These are phyloP conservation scores for Bujurquina vittata DNA, from an alignment of 2,113 vertebrate species.

Conservation along the genomic window DNA sequence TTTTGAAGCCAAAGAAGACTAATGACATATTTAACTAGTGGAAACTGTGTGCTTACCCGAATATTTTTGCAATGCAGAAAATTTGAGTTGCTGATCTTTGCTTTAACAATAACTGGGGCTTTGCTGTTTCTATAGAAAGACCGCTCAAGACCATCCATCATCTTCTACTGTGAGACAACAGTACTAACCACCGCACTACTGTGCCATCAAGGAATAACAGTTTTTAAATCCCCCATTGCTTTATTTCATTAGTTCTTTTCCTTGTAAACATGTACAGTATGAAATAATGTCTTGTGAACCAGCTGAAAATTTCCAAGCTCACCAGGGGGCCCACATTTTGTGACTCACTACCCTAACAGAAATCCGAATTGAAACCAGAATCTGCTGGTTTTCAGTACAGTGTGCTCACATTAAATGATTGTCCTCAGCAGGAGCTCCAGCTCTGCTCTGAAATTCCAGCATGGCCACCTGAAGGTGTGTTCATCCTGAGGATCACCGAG, in stretches of 20 bases:
- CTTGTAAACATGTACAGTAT: not conserved
- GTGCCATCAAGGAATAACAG: not conserved
- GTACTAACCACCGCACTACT: not conserved
- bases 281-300: not conserved
- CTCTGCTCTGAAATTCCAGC: not conserved
- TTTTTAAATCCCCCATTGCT: not conserved
- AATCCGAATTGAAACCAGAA: not conserved
- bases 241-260: not conserved
- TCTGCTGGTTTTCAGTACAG: not conserved
- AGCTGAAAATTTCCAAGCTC: not conserved
- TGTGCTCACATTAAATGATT: no score
- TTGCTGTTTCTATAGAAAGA: not conserved
- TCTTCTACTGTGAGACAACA: not conserved
- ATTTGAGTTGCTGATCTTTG: no score
- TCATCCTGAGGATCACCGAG: not conserved
- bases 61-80: not conserved
- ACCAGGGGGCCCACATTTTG: not conserved
- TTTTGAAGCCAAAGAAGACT: not conserved
- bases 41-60: not conserved
- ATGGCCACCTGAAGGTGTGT: not conserved
- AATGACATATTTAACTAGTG: not conserved
- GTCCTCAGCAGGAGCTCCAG: no score
- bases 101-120: not conserved
- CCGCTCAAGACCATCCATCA: not conserved
- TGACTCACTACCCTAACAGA: not conserved